A percentile compares a stretch with the other conserved stretches of the same genome.
Conservation (phyloP, 1,140 invertebrate species). For the Bombus terrestris region DNA sequence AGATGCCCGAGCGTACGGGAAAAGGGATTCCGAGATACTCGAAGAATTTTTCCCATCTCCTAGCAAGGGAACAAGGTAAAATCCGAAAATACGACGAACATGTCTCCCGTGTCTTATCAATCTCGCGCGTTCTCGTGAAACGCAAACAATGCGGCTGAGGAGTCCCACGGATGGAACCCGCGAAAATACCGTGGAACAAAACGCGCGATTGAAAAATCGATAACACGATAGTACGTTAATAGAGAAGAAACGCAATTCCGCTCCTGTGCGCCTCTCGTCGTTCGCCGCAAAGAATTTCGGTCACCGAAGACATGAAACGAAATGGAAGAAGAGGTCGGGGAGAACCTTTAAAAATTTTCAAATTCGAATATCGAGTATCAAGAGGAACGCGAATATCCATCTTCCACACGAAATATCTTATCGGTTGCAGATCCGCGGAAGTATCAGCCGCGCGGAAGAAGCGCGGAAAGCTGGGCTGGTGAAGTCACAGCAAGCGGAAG, state of each 20-base stretch:
- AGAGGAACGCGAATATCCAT: not conserved
- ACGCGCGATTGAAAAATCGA: conserved; percentile 30
- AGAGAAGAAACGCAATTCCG: not conserved
- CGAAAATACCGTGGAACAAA: conserved; percentile 4
- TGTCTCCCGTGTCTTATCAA: conserved; percentile 11
- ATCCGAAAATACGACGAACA: not conserved
- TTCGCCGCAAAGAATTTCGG: not conserved
- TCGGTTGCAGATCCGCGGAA: conserved; percentile 9
- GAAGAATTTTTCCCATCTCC: not conserved
- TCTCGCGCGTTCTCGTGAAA: not conserved
- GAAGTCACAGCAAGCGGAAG: conserved; percentile 4
- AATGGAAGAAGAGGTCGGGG: no score
- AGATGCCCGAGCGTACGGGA: not conserved
- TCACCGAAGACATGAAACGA: not conserved
- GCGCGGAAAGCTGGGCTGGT: not conserved
- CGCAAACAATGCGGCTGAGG: conserved; percentile 3
- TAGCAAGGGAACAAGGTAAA: not conserved
- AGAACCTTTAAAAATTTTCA: no score
- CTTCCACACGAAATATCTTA: conserved; percentile 15
- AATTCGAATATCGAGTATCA: not conserved
- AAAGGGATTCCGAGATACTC: not conserved
- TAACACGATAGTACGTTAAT: conserved; percentile 29
- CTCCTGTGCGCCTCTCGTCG: not conserved
- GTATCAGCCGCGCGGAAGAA: conserved; percentile 14
- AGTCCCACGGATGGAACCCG: not conserved